Conservation (phyloP, 2,113 vertebrate species). For the Noctilio leporinus region DNA sequence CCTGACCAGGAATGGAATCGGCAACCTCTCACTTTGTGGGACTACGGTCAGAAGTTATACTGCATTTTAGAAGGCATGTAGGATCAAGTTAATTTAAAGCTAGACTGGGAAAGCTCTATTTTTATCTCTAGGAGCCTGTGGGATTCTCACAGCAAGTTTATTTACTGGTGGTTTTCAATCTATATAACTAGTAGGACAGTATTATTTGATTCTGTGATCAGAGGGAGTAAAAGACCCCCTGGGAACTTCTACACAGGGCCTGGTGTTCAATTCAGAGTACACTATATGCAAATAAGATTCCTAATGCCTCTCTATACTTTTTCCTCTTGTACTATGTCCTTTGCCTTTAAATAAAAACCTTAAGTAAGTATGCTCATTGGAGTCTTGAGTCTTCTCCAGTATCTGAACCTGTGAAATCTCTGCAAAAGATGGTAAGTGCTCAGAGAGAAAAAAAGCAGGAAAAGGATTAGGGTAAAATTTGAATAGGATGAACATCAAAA, state of each 20-base stretch:
- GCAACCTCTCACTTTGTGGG: no score
- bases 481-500: background rate
- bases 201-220: background rate
- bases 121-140: background rate
- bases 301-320: background rate
- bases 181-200: background rate
- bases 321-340: background rate
- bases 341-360: background rate
- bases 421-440: background rate
- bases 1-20: no score
- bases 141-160: background rate
- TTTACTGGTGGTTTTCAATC: background rate
- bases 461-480: background rate
- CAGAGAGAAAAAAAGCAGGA: background rate
- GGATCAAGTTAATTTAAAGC: background rate
- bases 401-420: background rate
- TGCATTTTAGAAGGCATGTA: background rate
- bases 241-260: background rate
- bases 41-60: background rate
- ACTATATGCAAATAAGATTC: background rate
- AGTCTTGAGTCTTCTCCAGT: background rate
- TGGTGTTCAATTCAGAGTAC: background rate
- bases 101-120: background rate
- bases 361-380: background rate
- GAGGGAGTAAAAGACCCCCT: background rate